phyloP scores from a whole-genome alignment of 1,140 invertebrate genomes.

The Cherax quadricarinatus region DNA sequence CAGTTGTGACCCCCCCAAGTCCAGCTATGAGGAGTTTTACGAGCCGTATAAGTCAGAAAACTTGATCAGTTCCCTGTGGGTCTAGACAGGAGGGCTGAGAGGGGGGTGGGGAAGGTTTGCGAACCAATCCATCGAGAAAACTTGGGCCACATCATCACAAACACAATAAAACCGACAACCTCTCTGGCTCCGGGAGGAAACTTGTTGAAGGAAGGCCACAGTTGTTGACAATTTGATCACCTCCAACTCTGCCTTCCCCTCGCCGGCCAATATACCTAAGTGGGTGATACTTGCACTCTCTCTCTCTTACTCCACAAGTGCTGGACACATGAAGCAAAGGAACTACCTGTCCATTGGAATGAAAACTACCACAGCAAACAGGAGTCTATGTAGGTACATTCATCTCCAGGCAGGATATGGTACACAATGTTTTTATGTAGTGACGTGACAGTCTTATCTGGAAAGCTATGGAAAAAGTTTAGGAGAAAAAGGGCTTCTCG shows the following conservation, averaged over 20 bases:
- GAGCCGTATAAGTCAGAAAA: slow-evolving; percentile 38
- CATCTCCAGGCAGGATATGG: too few species aligned
- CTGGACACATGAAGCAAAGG: not conserved
- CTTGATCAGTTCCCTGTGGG: slow-evolving; percentile 6
- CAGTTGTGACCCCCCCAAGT: not conserved
- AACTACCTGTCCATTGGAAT: too few species aligned
- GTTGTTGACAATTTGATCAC: slow-evolving; percentile 1
- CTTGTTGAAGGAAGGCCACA: not conserved
- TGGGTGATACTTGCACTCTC: not conserved
- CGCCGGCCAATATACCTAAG: not conserved
- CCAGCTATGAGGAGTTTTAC: not conserved
- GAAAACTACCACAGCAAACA: too few species aligned
- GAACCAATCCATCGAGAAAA: slow-evolving; percentile 7
- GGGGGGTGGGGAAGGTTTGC: too few species aligned
- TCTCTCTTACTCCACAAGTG: not conserved
- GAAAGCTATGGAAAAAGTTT: too few species aligned
- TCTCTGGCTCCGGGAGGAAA: not conserved
- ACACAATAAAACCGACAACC: not conserved
- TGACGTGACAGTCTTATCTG: too few species aligned
- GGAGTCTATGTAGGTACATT: too few species aligned
- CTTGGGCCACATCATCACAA: not conserved
- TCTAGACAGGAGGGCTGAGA: not conserved
- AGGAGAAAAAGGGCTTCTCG: too few species aligned
- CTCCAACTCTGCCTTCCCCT: not conserved
- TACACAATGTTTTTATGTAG: too few species aligned